Conservation (phyloP, 2,888 invertebrate genomes). For the Cheilosia vernalis region DNA sequence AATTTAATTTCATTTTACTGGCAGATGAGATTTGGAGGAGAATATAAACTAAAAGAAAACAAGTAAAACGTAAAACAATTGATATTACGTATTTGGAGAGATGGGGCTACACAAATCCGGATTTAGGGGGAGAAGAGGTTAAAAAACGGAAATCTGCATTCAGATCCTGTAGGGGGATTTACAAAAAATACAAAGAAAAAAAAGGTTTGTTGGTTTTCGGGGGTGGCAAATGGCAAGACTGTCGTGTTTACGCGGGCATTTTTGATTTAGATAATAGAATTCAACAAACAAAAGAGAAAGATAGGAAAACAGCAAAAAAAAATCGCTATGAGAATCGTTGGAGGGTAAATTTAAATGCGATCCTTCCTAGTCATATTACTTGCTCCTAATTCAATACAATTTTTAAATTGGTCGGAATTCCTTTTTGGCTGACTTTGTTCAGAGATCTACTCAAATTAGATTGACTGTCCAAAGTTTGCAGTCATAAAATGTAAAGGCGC, state of each 20-base stretch:
- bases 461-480: too few relatives aligned
- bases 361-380: too few relatives aligned
- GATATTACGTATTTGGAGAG: constrained; percentile 34
- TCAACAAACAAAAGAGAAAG: background rate
- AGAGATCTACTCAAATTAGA: too few relatives aligned
- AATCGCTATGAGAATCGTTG: background rate
- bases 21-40: constrained; percentile 31
- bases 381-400: too few relatives aligned
- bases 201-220: background rate
- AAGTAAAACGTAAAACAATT: constrained; percentile 45
- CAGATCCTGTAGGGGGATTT: constrained; percentile 8
- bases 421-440: too few relatives aligned
- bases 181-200: background rate
- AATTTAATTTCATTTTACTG: constrained; percentile 73
- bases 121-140: background rate
- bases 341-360: too few relatives aligned
- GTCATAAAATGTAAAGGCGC: too few relatives aligned
- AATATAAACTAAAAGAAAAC: constrained; percentile 30
- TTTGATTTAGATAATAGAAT: constrained; percentile 2
- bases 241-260: background rate
- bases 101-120: background rate
- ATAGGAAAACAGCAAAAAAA: background rate
- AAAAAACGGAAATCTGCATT: background rate
- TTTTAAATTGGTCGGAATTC: too few relatives aligned
- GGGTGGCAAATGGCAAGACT: background rate